These are phyloP conservation scores for Pogonophryne albipinna DNA, from an alignment of 2,797 vertebrate genomes.

Conservation along the genomic window DNA sequence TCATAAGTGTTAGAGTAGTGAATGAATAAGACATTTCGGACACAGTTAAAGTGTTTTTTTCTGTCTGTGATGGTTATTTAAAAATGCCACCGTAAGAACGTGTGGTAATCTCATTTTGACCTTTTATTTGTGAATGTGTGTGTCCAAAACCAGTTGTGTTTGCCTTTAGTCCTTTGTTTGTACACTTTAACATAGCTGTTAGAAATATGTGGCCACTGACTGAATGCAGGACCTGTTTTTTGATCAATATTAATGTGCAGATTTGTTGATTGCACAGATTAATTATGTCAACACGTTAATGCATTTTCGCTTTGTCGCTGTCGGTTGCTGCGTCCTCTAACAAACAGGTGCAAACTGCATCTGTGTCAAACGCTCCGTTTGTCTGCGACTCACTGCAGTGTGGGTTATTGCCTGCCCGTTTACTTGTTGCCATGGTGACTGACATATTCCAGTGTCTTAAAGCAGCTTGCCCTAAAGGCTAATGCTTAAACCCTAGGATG, in stretches of 20 bases:
- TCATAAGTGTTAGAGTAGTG: background rate
- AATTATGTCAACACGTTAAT: conserved; percentile 24
- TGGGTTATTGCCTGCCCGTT: conserved; percentile 38
- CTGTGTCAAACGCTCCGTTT: conserved; percentile 47
- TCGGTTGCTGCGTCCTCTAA: background rate
- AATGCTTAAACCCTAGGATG: conserved; percentile 59
- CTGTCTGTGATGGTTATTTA: background rate
- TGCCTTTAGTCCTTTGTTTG: background rate
- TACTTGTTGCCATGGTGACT: conserved; percentile 71
- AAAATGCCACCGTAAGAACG: background rate
- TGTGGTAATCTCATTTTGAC: background rate
- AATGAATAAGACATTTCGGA: background rate
- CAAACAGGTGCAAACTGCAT: conserved; percentile 58
- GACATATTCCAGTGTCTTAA: conserved; percentile 62
- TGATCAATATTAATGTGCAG: background rate
- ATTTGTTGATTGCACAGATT: conserved; percentile 34
- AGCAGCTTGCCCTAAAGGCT: conserved; percentile 55
- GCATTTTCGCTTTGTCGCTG: conserved; percentile 27
- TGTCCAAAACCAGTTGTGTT: background rate
- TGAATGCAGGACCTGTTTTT: conserved; percentile 11
- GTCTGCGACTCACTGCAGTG: conserved; percentile 19
- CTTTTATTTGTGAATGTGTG: conserved; percentile 4
- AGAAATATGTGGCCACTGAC: background rate
- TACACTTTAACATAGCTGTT: conserved; percentile 10
- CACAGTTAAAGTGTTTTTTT: background rate